phyloP scores from a whole-genome alignment of 2,888 invertebrate species.

The Synergus itoensis region DNA sequence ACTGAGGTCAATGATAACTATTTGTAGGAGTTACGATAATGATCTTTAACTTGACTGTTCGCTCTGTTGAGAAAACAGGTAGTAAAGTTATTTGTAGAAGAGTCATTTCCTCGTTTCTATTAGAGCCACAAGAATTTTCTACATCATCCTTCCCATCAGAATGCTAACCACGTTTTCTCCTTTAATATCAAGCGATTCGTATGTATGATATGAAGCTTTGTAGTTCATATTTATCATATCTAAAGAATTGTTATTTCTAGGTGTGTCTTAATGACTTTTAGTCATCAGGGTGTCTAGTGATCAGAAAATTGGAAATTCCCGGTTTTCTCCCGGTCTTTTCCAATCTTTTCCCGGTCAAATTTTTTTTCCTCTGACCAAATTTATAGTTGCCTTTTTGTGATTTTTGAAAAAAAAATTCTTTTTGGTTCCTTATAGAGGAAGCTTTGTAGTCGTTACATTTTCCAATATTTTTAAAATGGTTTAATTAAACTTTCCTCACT shows the following conservation, averaged over 20 bases:
- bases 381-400: too few relatives aligned
- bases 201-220: neutral
- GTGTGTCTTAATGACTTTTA: constrained; percentile 6
- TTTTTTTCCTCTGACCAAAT: too few relatives aligned
- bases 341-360: too few relatives aligned
- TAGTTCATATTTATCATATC: constrained; percentile 12
- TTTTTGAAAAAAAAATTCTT: too few relatives aligned
- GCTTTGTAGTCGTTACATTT: too few relatives aligned
- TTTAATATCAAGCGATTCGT: constrained; percentile 9
- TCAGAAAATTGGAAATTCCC: too few relatives aligned
- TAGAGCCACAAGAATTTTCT: constrained; percentile 24
- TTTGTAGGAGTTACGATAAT: constrained; percentile 32
- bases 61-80: constrained; percentile 22
- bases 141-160: neutral
- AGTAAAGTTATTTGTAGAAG: constrained; percentile 29
- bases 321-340: too few relatives aligned
- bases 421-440: too few relatives aligned
- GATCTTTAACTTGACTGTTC: constrained; percentile 30
- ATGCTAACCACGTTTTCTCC: constrained; percentile 11
- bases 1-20: constrained; percentile 38
- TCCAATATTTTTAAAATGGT: too few relatives aligned
- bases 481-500: too few relatives aligned
- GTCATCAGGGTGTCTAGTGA: too few relatives aligned
- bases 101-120: constrained; percentile 27
- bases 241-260: constrained; percentile 1